phyloP scores from a whole-genome alignment of 2,888 invertebrate species.

The Cristatella mucedo region DNA sequence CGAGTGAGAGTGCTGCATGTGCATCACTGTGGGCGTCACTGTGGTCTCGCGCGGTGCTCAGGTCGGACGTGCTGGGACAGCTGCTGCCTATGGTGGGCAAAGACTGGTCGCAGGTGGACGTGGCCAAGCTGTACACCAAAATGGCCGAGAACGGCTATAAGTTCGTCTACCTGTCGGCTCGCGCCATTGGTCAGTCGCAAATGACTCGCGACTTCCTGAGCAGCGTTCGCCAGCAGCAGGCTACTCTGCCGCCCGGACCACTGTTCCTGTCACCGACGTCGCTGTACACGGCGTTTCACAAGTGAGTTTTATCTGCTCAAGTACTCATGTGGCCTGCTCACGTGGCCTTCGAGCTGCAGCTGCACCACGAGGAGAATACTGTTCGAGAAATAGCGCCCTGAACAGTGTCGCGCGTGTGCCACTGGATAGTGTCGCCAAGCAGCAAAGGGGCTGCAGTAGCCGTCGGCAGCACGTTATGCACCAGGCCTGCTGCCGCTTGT shows the following conservation, averaged over 20 bases:
- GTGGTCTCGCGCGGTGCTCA: conserved; percentile 34
- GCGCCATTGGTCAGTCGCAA: conserved; percentile 74
- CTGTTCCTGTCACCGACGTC: conserved; percentile 90
- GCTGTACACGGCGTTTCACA: conserved; percentile 83
- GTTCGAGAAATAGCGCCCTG: no score
- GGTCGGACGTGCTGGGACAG: conserved; percentile 92
- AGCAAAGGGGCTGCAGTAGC: no score
- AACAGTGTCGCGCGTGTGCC: no score
- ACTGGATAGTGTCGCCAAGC: no score
- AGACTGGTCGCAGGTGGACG: conserved; percentile 97
- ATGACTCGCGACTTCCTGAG: conserved; percentile 84
- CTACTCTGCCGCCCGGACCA: conserved; percentile 87
- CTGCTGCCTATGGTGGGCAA: conserved; percentile 92
- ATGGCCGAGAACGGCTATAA: conserved; percentile 95
- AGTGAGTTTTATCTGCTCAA: conserved; percentile 25
- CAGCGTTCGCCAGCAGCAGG: conserved; percentile 74
- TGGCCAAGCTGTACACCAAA: conserved; percentile 88
- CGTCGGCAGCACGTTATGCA: no score
- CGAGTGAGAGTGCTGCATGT: no score
- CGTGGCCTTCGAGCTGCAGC: no score
- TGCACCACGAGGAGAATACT: no score
- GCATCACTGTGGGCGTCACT: no score
- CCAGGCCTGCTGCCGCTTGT: no score
- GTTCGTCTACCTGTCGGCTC: conserved; percentile 82
- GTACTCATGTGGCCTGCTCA: no score